Conservation (phyloP, 2,888 invertebrate species). For the Yponomeuta malinellus region DNA sequence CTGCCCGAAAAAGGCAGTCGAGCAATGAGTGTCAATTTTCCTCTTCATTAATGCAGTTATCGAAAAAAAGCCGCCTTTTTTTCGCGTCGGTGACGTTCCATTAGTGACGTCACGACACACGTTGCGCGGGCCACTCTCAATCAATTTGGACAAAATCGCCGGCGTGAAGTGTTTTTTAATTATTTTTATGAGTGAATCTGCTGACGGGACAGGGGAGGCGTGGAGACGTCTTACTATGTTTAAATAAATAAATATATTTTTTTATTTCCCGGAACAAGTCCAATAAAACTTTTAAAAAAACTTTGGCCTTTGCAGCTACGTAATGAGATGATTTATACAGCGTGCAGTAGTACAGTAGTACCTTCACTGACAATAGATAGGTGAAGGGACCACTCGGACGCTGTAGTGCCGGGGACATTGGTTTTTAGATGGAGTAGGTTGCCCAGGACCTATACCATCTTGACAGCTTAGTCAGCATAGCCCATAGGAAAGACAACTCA, state of each 20-base stretch:
- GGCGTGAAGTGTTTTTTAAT: constrained; percentile 74
- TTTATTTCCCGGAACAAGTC: too few relatives aligned
- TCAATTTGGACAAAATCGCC: constrained; percentile 71
- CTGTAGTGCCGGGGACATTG: too few relatives aligned
- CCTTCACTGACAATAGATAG: too few relatives aligned
- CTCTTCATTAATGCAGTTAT: constrained; percentile 39
- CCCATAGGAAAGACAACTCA: too few relatives aligned
- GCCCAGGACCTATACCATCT: too few relatives aligned
- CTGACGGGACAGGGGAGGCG: constrained; percentile 30
- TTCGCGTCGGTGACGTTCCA: constrained; percentile 42
- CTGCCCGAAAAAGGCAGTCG: background rate
- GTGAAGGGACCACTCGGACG: too few relatives aligned
- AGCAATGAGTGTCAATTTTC: constrained; percentile 15
- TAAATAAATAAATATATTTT: background rate
- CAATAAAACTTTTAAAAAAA: too few relatives aligned
- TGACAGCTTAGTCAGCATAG: too few relatives aligned
- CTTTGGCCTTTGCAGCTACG: too few relatives aligned
- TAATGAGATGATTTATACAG: too few relatives aligned
- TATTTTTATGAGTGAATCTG: constrained; percentile 71
- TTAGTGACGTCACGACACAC: constrained; percentile 56
- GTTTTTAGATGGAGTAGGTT: too few relatives aligned
- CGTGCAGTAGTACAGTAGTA: too few relatives aligned
- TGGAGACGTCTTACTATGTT: constrained; percentile 29
- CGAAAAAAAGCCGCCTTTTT: constrained; percentile 36
- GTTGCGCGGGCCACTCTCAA: constrained; percentile 45